These are phyloP conservation scores for Pocillopora verrucosa DNA, from an alignment of 64 coral and sea anemone species.

Conservation along the genomic window DNA sequence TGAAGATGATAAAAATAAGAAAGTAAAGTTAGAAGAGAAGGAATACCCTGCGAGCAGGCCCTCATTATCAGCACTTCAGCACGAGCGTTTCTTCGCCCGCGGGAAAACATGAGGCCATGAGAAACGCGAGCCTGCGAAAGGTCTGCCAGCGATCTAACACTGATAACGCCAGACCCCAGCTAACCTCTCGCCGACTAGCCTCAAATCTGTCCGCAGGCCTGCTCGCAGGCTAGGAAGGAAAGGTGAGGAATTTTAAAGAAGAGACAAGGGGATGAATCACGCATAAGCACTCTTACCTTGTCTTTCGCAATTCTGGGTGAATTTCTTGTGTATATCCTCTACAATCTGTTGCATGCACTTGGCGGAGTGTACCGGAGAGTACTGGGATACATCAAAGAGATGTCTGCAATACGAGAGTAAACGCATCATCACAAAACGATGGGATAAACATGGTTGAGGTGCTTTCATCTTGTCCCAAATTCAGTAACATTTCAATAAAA, in stretches of 20 bases:
- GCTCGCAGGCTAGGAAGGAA: not conserved
- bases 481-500: too few relatives aligned
- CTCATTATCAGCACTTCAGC: too few relatives aligned
- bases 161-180: too few relatives aligned
- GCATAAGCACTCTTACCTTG: slow-evolving; percentile 33
- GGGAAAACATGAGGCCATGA: too few relatives aligned
- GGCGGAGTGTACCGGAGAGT: slow-evolving; percentile 63
- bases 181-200: too few relatives aligned
- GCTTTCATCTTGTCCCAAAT: too few relatives aligned
- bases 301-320: slow-evolving; percentile 50
- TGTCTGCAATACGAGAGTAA: slow-evolving; percentile 40
- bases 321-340: slow-evolving; percentile 53
- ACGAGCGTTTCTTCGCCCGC: too few relatives aligned
- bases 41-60: too few relatives aligned
- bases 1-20: slow-evolving; percentile 6
- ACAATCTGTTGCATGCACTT: slow-evolving; percentile 71
- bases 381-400: slow-evolving; percentile 85
- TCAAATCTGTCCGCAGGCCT: too few relatives aligned
- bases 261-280: not conserved
- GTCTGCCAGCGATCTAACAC: too few relatives aligned
- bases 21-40: not conserved
- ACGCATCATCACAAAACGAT: not conserved
- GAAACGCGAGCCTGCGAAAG: too few relatives aligned
- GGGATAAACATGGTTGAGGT: too few relatives aligned
- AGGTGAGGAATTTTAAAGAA: not conserved